A percentile compares a stretch with the other conserved stretches of the same genome.
Conservation (phyloP, 2,113 vertebrate genomes). For the Hippopotamus amphibius region DNA sequence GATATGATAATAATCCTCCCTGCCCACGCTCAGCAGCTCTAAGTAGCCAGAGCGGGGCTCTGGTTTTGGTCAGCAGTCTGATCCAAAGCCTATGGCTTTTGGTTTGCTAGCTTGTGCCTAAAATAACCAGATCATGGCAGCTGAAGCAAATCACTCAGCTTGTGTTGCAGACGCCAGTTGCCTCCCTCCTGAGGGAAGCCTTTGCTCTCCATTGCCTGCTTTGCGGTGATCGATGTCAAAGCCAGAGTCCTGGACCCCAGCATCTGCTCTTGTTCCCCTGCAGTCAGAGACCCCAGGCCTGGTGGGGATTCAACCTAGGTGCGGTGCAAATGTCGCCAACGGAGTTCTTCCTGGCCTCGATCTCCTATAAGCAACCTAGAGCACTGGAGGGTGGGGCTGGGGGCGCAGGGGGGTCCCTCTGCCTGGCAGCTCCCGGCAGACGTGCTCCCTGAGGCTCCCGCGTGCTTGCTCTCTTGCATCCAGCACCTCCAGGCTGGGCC, state of each 20-base stretch:
- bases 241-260: background rate
- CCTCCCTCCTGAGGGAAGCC: background rate
- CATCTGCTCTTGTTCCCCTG: background rate
- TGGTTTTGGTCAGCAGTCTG: background rate
- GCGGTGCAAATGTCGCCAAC: accelerated
- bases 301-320: background rate
- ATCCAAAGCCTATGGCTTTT: background rate
- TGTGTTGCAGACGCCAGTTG: background rate
- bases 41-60: background rate
- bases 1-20: background rate
- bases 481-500: background rate
- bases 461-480: background rate
- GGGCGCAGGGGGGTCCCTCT: background rate
- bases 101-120: background rate
- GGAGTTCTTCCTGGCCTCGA: background rate
- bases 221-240: background rate
- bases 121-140: slow-evolving; percentile 4
- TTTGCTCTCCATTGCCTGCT: background rate
- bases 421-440: background rate
- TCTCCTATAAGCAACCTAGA: background rate
- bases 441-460: background rate
- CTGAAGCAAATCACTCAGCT: background rate
- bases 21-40: background rate
- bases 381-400: background rate
- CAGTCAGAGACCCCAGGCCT: background rate